These are phyloP conservation scores for Harpagifer antarcticus DNA, from an alignment of 2,797 vertebrate genomes.

Conservation along the genomic window DNA sequence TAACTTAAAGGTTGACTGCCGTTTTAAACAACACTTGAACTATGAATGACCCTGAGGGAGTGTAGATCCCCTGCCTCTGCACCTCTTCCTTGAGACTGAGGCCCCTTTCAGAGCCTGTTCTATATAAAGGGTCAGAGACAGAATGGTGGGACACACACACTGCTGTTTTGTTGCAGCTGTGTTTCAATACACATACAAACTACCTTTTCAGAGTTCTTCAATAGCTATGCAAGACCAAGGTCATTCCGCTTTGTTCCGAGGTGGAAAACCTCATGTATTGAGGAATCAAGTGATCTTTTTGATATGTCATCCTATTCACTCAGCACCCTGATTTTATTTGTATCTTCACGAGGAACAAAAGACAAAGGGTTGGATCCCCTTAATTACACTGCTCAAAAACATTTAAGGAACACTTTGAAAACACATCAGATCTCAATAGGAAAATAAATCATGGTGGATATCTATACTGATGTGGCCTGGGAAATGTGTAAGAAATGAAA, in stretches of 20 bases:
- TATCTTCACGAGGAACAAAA: not conserved
- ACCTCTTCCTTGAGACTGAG: conserved; percentile 20
- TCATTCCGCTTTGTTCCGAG: not conserved
- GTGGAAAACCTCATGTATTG: not conserved
- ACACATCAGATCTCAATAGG: too few species aligned
- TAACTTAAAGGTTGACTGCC: too few species aligned
- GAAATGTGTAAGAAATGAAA: too few species aligned
- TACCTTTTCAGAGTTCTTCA: not conserved
- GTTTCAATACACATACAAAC: not conserved
- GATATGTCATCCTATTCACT: not conserved
- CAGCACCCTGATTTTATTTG: not conserved
- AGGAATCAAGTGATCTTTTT: not conserved
- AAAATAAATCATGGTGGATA: too few species aligned
- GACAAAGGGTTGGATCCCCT: not conserved
- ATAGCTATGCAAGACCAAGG: too few species aligned
- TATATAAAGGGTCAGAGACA: too few species aligned
- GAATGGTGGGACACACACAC: too few species aligned
- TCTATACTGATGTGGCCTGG: too few species aligned
- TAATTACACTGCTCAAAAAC: not conserved
- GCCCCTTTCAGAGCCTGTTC: too few species aligned
- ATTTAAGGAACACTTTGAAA: too few species aligned
- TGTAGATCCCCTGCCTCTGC: conserved; percentile 6
- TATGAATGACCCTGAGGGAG: conserved; percentile 46
- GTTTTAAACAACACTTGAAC: conserved; percentile 48
- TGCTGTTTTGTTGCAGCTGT: too few species aligned